A percentile compares a stretch with the other conserved stretches of the same genome.
Conservation (phyloP, 2,888 invertebrate genomes). For the Aphodius granarius region DNA sequence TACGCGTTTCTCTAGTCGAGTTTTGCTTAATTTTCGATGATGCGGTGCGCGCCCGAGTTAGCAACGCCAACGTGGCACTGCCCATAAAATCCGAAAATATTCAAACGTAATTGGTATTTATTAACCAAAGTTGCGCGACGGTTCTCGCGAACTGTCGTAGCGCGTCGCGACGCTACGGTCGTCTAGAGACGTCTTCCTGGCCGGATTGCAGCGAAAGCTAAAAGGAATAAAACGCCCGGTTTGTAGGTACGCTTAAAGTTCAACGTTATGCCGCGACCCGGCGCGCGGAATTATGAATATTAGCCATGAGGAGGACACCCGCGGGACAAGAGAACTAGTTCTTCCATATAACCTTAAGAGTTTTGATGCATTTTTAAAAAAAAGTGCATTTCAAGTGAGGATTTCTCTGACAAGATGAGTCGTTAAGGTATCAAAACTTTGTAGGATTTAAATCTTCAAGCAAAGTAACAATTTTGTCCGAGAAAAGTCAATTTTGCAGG, state of each 20-base stretch:
- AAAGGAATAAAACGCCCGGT: slow-evolving; percentile 1
- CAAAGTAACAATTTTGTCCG: too few species aligned
- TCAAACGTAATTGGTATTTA: slow-evolving; percentile 11
- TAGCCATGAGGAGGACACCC: slow-evolving; percentile 5
- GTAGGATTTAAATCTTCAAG: too few species aligned
- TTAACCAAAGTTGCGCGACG: slow-evolving; percentile 6
- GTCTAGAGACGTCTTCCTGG: not conserved
- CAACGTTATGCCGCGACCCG: not conserved
- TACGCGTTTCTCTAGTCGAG: not conserved
- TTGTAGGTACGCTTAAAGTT: slow-evolving; percentile 12
- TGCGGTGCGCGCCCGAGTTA: not conserved
- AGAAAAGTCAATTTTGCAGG: not conserved
- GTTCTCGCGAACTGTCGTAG: not conserved
- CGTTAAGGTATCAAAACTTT: too few species aligned
- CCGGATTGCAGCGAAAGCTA: not conserved
- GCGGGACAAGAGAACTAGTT: slow-evolving; percentile 4
- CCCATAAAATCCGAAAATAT: not conserved
- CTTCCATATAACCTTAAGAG: not conserved
- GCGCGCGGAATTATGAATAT: slow-evolving; percentile 12
- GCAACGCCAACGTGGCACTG: not conserved
- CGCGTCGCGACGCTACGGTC: slow-evolving; percentile 1
- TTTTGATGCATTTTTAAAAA: not conserved
- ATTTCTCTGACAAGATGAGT: too few species aligned
- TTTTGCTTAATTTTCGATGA: not conserved
- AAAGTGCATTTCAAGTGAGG: too few species aligned